phyloP scores from a whole-genome alignment of 2,113 vertebrate species.

The Protobothrops mucrosquamatus region DNA sequence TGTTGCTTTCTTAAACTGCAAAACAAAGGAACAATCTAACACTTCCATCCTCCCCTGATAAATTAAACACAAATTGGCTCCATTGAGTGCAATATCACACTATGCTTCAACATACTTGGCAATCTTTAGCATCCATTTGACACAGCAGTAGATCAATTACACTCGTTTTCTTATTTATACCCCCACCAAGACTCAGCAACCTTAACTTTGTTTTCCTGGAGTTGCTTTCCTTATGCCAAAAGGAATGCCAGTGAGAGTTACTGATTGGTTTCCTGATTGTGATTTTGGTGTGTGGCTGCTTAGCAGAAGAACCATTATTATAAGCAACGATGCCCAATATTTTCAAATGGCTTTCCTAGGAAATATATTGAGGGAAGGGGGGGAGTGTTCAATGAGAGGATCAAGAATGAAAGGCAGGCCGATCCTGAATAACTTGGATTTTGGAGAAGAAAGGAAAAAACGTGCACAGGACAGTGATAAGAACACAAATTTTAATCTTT shows the following conservation, averaged over 20 bases:
- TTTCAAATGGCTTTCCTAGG: neutral
- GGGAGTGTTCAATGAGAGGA: neutral
- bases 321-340: neutral
- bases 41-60: constrained; percentile 4
- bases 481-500: neutral
- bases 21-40: constrained; percentile 14
- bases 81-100: constrained; percentile 19
- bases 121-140: constrained; percentile 31
- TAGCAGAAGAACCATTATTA: neutral
- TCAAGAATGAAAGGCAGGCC: neutral
- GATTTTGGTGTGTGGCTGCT: neutral
- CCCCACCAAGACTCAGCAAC: neutral
- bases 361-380: neutral
- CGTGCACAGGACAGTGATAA: neutral
- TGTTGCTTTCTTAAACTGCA: constrained; percentile 2
- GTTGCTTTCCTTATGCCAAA: neutral
- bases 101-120: constrained; percentile 8
- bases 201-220: constrained; percentile 10
- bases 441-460: neutral
- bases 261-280: constrained; percentile 5
- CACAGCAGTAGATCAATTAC: constrained; percentile 27
- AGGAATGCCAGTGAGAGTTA: neutral
- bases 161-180: constrained; percentile 4
- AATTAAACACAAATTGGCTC: constrained; percentile 31
- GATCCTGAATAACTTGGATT: neutral